Percentiles rank a stretch among this genome's conserved stretches.
Evolutionary conservation across 2,888 invertebrate genomes (phyloP).

Genomic region (Rhorus exstirpatorius): DNA sequence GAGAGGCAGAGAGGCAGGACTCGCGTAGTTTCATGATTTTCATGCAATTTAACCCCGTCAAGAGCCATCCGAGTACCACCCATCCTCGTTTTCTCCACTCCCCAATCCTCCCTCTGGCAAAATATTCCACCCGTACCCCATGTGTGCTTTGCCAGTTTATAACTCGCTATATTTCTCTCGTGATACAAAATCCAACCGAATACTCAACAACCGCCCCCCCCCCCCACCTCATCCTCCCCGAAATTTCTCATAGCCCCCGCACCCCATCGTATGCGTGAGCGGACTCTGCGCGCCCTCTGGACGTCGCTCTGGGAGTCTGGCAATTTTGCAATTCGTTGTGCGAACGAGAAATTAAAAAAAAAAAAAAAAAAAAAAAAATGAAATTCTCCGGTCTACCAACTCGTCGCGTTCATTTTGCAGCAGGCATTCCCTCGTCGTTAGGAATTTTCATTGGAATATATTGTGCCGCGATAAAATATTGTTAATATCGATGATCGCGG

Average conservation of each 20-base stretch:
- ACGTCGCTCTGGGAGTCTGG: constrained; percentile 27
- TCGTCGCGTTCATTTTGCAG: constrained; percentile 7
- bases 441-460: constrained; percentile 28
- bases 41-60: constrained; percentile 60
- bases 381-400: background rate
- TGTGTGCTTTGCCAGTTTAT: constrained; percentile 50
- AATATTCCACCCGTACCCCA: constrained; percentile 42
- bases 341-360: constrained; percentile 23
- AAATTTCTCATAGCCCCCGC: no score
- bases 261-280: no score
- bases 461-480: constrained; percentile 16
- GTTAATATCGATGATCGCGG: constrained; percentile 17
- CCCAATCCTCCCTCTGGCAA: constrained; percentile 43
- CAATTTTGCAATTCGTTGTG: constrained; percentile 43
- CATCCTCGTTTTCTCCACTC: constrained; percentile 51
- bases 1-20: no score
- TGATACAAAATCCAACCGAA: constrained; percentile 47
- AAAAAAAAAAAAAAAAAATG: no score
- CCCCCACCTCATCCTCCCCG: background rate
- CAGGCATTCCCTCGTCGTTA: background rate
- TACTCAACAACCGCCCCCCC: constrained; percentile 1
- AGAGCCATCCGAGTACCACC: constrained; percentile 53
- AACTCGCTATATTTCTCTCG: constrained; percentile 57
- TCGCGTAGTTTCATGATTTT: constrained; percentile 65
- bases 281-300: constrained; percentile 10